phyloP scores from a whole-genome alignment of 2,113 vertebrate species.

The Lamprologus ornatipinnis region DNA sequence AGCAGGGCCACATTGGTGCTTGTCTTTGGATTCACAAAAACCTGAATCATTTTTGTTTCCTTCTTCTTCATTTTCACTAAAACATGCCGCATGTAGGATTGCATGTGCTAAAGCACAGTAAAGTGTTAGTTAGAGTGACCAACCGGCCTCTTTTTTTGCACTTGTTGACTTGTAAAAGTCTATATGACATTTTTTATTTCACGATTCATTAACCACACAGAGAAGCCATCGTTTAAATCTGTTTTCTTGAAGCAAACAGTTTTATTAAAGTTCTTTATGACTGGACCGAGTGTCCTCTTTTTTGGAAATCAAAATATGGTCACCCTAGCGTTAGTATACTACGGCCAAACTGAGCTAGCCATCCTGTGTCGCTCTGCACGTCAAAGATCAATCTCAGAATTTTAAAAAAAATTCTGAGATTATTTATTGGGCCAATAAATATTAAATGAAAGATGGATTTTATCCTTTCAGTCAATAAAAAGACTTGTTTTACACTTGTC shows the following conservation, averaged over 20 bases:
- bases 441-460: neutral
- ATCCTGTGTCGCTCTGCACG: neutral
- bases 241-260: neutral
- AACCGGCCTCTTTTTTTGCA: neutral
- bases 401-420: accelerated
- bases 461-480: neutral
- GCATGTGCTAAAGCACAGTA: accelerated
- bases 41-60: neutral
- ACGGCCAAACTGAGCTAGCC: neutral
- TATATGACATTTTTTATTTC: neutral
- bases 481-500: neutral
- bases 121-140: neutral
- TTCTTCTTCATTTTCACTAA: neutral
- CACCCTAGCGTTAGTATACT: neutral
- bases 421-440: no score
- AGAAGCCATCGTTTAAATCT: accelerated
- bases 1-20: neutral
- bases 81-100: neutral
- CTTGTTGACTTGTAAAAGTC: neutral
- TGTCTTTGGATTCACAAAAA: neutral
- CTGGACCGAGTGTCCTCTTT: neutral
- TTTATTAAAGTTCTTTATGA: neutral
- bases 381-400: neutral
- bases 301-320: neutral
- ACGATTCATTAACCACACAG: neutral